Evolutionary conservation across 2,797 vertebrate genomes (phyloP).

Genomic region (Stomatorhinus walkeri): DNA sequence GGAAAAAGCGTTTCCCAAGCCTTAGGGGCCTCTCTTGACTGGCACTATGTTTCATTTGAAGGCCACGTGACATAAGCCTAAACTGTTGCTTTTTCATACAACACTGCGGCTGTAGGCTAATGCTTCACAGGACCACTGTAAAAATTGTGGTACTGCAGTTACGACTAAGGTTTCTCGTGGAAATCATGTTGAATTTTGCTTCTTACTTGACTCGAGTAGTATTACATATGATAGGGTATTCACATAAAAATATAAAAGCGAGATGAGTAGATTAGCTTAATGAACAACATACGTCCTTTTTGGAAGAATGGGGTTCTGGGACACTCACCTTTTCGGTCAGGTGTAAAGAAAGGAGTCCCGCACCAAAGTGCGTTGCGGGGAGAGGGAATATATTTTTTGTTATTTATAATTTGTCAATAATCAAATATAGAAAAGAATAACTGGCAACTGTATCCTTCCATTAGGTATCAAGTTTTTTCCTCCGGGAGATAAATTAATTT

Average conservation of each 20-base stretch:
- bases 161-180: not conserved
- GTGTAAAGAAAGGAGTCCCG: not conserved
- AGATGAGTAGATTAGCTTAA: not conserved
- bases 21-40: not conserved
- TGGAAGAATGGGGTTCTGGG: not conserved
- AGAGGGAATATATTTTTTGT: not conserved
- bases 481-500: not conserved
- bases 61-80: conserved; percentile 5
- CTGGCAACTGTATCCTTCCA: not conserved
- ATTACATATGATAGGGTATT: not conserved
- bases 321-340: not conserved
- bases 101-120: not conserved
- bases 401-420: not conserved
- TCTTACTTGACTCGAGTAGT: not conserved
- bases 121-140: not conserved
- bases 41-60: conserved; percentile 8
- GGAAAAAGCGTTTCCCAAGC: conserved; percentile 7
- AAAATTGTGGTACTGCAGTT: not conserved
- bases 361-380: not conserved
- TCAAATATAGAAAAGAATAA: not conserved
- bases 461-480: not conserved
- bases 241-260: not conserved
- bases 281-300: not conserved
- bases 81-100: not conserved
- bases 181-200: not conserved